Evolutionary conservation across 2,888 invertebrate genomes (phyloP), one percentile per base, ranked within the genome.

Genomic region (Trichogramma evanescens): DNA sequence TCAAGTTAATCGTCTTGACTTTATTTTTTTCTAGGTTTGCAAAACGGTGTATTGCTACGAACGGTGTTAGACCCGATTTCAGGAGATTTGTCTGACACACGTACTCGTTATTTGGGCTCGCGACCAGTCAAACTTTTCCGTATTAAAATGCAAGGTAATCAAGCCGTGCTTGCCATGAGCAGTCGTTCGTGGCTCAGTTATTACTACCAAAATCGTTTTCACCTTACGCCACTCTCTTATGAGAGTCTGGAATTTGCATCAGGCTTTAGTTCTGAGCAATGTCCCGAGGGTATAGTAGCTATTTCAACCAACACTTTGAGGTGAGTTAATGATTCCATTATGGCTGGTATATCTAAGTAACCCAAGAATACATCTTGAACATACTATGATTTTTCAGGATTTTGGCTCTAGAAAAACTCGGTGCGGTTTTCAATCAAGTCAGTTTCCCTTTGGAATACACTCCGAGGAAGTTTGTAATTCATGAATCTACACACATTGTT

Each of bases 281-380:
- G 99, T 82, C 95, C 96, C 0, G 99, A 99, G 79, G 99, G 99
- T 67, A 95, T 99, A 68, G 99, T 99, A 0, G 99, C 99, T 0
- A 99, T 99, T 76, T 95, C 97, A 0, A 93, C 95, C 1, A 99
- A 99, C 74, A 98, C 98, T 0, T 81, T 99, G 56, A 84, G 64
- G 64, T 64, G 8, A 55, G 40, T 53, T 4, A 13, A 7, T 13
- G 48, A 48, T 48, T 1, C 7, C 51, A 4, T 8, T 41, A n/a
- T 26, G 10, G 10, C 10, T 8, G 2, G 7, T 44, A 41, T 50
- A 4, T 42, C 13, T 38, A 56, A 40, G 2, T 10, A 51, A 3
- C 10, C 10, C 26, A 50, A 26, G 43, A 41, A 50, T 46, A n/a
- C 13, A 2, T 9, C 39, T 10, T 49, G 8, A 6, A 6, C 9